Evolutionary conservation across 37 sponge, comb jelly and placozoan genomes (phyloP).

Genomic region (Bolinopsis microptera): DNA sequence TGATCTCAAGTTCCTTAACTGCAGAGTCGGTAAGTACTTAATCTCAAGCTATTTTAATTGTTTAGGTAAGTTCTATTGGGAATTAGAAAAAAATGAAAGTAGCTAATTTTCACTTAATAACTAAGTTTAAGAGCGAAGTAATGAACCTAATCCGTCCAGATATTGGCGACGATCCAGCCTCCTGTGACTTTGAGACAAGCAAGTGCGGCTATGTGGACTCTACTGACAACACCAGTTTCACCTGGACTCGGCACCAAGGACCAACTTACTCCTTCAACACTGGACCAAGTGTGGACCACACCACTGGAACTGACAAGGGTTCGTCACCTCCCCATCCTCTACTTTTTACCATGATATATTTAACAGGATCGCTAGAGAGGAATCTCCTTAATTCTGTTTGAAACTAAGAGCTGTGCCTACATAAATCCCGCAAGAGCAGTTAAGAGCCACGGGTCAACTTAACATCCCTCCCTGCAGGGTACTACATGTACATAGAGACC

Average conservation of each 20-base stretch:
- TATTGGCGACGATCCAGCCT: constrained; percentile 55
- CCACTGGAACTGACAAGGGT: constrained; percentile 64
- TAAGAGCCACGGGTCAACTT: too few species aligned
- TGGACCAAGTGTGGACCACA: constrained; percentile 68
- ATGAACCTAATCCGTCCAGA: not conserved
- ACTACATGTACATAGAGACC: constrained; percentile 69
- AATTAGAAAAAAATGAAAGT: too few species aligned
- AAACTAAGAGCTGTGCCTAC: not conserved
- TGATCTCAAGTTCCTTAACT: constrained; percentile 65
- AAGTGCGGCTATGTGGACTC: constrained; percentile 66
- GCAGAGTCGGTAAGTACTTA: constrained; percentile 13
- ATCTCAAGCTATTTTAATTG: not conserved
- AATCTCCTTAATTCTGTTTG: not conserved
- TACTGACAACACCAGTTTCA: constrained; percentile 62
- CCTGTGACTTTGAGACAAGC: constrained; percentile 59
- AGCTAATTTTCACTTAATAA: too few species aligned
- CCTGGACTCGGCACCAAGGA: constrained; percentile 67
- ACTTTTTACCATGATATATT: not conserved
- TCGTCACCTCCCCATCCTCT: not conserved
- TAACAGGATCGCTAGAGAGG: too few species aligned
- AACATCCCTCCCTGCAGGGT: constrained; percentile 35
- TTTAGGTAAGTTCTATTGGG: too few species aligned
- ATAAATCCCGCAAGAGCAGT: too few species aligned
- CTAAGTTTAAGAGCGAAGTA: too few species aligned
- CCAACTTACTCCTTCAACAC: constrained; percentile 66